Evolutionary conservation across 2,888 invertebrate genomes (phyloP).

Genomic region (Venustoraphidia nigricollis): DNA sequence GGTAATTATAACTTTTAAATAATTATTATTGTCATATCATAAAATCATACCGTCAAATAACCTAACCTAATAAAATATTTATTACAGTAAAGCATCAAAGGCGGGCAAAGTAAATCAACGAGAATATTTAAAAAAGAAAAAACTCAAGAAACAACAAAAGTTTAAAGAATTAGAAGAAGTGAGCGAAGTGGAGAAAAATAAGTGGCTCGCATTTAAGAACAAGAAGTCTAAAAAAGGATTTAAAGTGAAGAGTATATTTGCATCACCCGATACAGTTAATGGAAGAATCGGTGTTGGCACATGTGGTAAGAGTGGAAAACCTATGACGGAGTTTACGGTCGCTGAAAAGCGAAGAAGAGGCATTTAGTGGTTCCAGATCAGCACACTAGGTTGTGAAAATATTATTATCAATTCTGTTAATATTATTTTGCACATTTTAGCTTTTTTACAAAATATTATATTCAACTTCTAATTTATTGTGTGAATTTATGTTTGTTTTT

Average conservation of each 20-base stretch:
- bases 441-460: too few species aligned
- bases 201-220: constrained; percentile 87
- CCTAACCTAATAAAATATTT: too few species aligned
- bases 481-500: too few species aligned
- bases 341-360: constrained; percentile 81
- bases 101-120: constrained; percentile 53
- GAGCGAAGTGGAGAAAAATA: constrained; percentile 90
- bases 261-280: constrained; percentile 82
- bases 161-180: constrained; percentile 93
- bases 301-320: constrained; percentile 86
- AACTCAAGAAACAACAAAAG: constrained; percentile 85
- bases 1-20: too few species aligned
- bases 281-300: constrained; percentile 95
- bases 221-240: constrained; percentile 73
- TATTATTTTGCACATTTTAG: too few species aligned
- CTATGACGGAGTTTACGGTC: constrained; percentile 88
- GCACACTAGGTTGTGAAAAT: too few species aligned
- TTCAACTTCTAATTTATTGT: too few species aligned
- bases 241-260: constrained; percentile 87
- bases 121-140: constrained; percentile 90
- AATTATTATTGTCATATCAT: too few species aligned
- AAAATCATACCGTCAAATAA: too few species aligned
- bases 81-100: too few species aligned
- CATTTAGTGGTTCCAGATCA: too few species aligned
- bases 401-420: too few species aligned